A percentile compares a stretch with the other conserved stretches of the same genome.
Conservation (phyloP, 1,140 invertebrate species). For the Maconellicoccus hirsutus region DNA sequence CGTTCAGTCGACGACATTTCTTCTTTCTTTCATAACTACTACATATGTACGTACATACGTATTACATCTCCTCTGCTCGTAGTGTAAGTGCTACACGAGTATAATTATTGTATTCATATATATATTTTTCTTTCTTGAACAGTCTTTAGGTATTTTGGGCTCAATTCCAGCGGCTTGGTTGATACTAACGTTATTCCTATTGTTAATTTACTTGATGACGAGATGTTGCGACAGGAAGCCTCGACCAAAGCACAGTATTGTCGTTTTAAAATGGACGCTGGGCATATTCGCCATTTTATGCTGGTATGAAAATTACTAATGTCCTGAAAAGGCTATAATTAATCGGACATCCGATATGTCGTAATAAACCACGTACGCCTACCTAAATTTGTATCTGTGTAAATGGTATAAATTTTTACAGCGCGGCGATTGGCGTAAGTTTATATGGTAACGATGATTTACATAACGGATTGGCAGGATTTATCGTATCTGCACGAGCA, state of each 20-base stretch:
- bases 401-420: constrained; percentile 27
- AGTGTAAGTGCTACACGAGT: too few species aligned
- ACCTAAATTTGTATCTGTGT: too few species aligned
- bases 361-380: too few species aligned
- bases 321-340: too few species aligned
- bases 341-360: constrained; percentile 39
- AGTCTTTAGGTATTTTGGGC: constrained; percentile 82
- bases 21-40: too few species aligned
- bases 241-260: constrained; percentile 68
- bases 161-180: constrained; percentile 81
- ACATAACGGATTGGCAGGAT: constrained; percentile 73
- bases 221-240: constrained; percentile 86
- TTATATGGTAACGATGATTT: constrained; percentile 89
- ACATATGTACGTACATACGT: too few species aligned
- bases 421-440: constrained; percentile 48
- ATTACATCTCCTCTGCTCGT: too few species aligned
- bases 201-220: constrained; percentile 81
- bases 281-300: constrained; percentile 60
- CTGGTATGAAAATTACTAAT: constrained; percentile 26
- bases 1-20: too few species aligned
- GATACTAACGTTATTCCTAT: constrained; percentile 72
- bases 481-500: constrained; percentile 60
- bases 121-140: constrained; percentile 33
- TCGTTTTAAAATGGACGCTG: constrained; percentile 67
- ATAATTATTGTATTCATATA: too few species aligned